phyloP scores from a whole-genome alignment of 1,140 invertebrate species.

The Drosophila ficusphila region DNA sequence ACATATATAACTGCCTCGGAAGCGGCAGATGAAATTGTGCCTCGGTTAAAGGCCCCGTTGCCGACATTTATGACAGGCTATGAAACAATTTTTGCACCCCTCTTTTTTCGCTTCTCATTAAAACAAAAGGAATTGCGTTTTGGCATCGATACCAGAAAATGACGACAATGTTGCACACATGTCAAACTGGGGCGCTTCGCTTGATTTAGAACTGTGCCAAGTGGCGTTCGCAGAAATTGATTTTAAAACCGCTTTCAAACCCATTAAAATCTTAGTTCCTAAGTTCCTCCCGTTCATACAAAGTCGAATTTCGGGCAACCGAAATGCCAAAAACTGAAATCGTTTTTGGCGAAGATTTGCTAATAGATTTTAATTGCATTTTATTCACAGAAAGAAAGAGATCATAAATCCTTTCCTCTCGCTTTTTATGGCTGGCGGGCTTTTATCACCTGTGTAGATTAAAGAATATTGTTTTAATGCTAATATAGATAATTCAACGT shows the following conservation, averaged over 20 bases:
- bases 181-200: slow-evolving; percentile 76
- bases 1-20: slow-evolving; percentile 15
- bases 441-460: slow-evolving; percentile 4
- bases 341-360: slow-evolving; percentile 27
- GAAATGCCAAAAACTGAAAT: slow-evolving; percentile 20
- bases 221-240: slow-evolving; percentile 80
- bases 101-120: slow-evolving; percentile 30
- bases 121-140: slow-evolving; percentile 48
- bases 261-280: slow-evolving; percentile 67
- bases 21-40: slow-evolving; percentile 39
- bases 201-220: slow-evolving; percentile 80
- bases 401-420: neutral
- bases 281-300: slow-evolving; percentile 23
- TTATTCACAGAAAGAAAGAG: neutral
- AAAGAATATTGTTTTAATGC: neutral
- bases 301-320: slow-evolving; percentile 11
- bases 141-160: slow-evolving; percentile 24
- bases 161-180: slow-evolving; percentile 76
- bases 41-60: slow-evolving; percentile 49
- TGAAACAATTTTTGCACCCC: slow-evolving; percentile 60
- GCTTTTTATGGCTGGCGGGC: neutral
- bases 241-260: slow-evolving; percentile 78
- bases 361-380: slow-evolving; percentile 48
- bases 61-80: slow-evolving; percentile 80
- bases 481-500: neutral